Evolutionary conservation across 2,113 vertebrate species (phyloP).

Genomic region (Lycocorax pyrrhopterus): DNA sequence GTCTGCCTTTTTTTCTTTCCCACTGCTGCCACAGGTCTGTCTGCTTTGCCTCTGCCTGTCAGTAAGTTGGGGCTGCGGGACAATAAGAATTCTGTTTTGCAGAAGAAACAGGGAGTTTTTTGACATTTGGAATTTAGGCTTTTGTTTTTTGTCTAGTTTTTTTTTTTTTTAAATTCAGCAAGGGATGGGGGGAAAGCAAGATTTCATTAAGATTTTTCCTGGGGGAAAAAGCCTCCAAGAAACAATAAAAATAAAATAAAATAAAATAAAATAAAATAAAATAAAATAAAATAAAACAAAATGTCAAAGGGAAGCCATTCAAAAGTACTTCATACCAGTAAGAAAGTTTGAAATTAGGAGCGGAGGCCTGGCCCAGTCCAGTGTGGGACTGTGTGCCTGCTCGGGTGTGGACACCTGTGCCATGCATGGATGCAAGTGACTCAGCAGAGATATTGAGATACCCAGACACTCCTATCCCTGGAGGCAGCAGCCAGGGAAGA

Average conservation of each 20-base stretch:
- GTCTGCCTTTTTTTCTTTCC: neutral
- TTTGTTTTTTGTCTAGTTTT: neutral
- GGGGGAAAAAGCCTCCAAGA: neutral
- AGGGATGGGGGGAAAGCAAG: neutral
- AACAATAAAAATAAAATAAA: neutral
- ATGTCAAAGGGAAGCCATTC: neutral
- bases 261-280: neutral
- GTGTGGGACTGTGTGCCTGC: no score
- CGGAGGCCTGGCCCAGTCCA: neutral
- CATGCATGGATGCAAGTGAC: neutral
- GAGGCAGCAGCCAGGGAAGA: neutral
- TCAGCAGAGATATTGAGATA: neutral
- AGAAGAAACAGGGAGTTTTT: neutral
- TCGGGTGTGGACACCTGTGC: neutral
- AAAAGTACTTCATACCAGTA: neutral
- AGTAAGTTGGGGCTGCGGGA: neutral
- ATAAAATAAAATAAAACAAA: neutral
- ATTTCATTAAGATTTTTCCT: neutral
- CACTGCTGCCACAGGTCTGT: neutral
- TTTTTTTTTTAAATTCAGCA: neutral
- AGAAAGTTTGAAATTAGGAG: neutral
- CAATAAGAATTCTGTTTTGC: constrained; percentile 11
- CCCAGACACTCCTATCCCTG: neutral
- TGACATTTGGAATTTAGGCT: constrained; percentile 8
- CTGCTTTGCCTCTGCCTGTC: constrained; percentile 54